Evolutionary conservation across 2,113 vertebrate genomes (phyloP).

Genomic region (Oriolus oriolus): DNA sequence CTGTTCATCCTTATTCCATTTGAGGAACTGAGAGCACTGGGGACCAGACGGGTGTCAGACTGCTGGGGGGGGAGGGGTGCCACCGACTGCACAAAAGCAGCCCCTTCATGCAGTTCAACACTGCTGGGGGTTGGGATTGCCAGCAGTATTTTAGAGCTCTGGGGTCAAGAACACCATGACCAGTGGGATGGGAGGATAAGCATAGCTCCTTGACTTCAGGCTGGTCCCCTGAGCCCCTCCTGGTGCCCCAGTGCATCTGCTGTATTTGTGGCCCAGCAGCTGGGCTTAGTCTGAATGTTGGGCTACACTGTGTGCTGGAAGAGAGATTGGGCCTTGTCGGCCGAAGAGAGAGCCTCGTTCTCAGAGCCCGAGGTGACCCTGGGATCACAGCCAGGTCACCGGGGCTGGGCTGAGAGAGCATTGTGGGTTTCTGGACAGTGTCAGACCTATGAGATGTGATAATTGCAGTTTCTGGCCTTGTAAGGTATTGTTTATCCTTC

Average conservation of each 20-base stretch:
- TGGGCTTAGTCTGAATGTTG: neutral
- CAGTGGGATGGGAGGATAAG: neutral
- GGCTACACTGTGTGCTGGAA: too few species aligned
- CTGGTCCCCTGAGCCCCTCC: neutral
- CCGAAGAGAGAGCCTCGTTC: too few species aligned
- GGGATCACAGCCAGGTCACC: too few species aligned
- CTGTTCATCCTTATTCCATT: accelerated
- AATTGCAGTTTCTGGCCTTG: too few species aligned
- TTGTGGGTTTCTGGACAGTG: too few species aligned
- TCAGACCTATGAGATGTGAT: too few species aligned
- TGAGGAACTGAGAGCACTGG: neutral
- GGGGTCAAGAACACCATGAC: neutral
- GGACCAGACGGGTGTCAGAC: neutral
- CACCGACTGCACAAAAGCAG: accelerated
- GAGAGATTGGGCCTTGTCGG: too few species aligned
- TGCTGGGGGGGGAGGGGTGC: neutral
- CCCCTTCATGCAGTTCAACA: accelerated
- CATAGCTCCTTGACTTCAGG: accelerated
- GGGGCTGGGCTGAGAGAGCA: too few species aligned
- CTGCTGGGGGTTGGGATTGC: accelerated
- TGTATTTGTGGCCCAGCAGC: neutral
- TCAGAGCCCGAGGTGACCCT: too few species aligned
- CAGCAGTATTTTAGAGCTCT: neutral
- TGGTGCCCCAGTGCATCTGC: accelerated
- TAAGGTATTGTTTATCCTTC: too few species aligned